Evolutionary conservation across 2,888 invertebrate species (phyloP).

Genomic region (Volucella bombylans): DNA sequence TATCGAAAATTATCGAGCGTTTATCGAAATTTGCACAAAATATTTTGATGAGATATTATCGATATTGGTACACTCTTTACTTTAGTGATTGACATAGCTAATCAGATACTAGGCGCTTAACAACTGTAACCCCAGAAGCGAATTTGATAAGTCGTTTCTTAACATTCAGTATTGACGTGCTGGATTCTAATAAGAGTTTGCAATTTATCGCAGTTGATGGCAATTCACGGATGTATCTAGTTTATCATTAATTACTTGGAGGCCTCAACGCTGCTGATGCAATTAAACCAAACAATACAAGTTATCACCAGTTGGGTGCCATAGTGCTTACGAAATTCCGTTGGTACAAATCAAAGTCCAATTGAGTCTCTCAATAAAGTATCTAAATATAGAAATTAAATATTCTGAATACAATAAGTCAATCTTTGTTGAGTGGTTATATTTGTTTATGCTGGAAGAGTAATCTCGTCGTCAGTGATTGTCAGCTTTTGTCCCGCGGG

Average conservation of each 20-base stretch:
- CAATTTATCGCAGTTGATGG: no score
- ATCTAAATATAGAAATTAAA: no score
- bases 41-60: constrained; percentile 32
- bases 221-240: no score
- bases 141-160: no score
- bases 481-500: no score
- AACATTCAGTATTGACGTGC: no score
- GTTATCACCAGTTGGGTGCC: constrained; percentile 5
- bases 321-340: neutral
- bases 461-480: no score
- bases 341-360: constrained; percentile 5
- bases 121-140: no score
- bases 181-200: no score
- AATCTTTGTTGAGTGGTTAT: no score
- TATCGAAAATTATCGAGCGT: neutral
- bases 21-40: constrained; percentile 16
- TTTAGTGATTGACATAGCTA: neutral
- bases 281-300: constrained; percentile 5
- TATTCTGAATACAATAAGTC: no score
- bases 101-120: neutral
- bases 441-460: no score
- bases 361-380: neutral
- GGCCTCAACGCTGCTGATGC: neutral
- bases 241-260: neutral
- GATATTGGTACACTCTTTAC: neutral